Evolutionary conservation across 2,113 vertebrate species (phyloP).

Genomic region (Capreolus pygargus): DNA sequence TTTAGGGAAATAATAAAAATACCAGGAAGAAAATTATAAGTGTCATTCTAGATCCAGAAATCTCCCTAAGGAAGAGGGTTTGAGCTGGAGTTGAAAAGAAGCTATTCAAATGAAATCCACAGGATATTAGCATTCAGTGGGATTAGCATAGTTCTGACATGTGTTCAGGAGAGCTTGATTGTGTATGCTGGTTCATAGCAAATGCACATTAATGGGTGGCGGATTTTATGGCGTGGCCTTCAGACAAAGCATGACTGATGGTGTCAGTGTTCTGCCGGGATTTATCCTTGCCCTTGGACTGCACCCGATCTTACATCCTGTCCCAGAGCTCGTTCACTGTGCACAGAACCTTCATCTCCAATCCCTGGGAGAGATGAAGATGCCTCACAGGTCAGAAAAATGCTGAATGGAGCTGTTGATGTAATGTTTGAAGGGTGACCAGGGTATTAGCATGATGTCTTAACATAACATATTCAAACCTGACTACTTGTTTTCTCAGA

Average conservation of each 20-base stretch:
- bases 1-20: not conserved
- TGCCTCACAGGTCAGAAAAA: not conserved
- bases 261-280: not conserved
- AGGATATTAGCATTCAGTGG: not conserved
- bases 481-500: slow-evolving; percentile 11
- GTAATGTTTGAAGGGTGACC: not conserved
- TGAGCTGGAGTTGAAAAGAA: not conserved
- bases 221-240: not conserved
- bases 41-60: not conserved
- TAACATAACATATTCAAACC: not conserved
- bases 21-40: not conserved
- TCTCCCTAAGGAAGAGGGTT: not conserved
- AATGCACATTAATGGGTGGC: not conserved
- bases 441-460: not conserved
- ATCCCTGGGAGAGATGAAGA: not conserved
- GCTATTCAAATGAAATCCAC: not conserved
- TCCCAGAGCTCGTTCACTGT: not conserved
- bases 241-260: not conserved
- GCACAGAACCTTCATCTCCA: not conserved
- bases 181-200: not conserved
- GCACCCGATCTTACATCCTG: not conserved
- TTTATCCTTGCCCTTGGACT: not conserved
- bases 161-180: not conserved
- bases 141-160: not conserved
- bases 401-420: not conserved